Conservation (phyloP, 1,140 invertebrate species). For the Lepidurus packardi region DNA sequence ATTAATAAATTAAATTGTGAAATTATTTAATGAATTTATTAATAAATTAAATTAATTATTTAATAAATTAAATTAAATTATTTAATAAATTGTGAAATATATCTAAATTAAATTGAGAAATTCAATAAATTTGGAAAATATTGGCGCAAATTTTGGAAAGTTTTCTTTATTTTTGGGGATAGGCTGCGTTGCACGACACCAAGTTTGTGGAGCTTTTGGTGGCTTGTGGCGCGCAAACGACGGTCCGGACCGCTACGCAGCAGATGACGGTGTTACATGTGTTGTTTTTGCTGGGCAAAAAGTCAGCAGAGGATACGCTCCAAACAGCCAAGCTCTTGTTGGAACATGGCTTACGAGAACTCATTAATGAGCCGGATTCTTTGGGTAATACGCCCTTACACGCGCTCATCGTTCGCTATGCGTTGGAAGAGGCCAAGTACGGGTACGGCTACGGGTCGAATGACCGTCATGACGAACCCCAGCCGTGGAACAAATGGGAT, state of each 20-base stretch:
- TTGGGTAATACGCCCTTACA: conserved; percentile 57
- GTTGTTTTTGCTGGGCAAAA: conserved; percentile 54
- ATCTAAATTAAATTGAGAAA: too few species aligned
- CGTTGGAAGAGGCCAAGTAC: conserved; percentile 62
- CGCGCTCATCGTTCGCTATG: conserved; percentile 63
- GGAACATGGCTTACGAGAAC: conserved; percentile 55
- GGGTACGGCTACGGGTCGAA: conserved; percentile 49
- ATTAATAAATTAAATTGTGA: too few species aligned
- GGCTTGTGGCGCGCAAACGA: conserved; percentile 57
- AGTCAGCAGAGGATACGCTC: conserved; percentile 63
- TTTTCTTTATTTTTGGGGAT: not conserved
- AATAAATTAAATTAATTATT: not conserved
- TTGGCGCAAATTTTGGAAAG: not conserved
- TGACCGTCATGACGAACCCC: conserved; percentile 37
- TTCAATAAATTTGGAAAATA: not conserved
- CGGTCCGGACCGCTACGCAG: conserved; percentile 62
- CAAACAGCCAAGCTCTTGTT: conserved; percentile 58
- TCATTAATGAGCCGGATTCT: conserved; percentile 66
- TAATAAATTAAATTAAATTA: not conserved
- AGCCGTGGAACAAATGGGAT: conserved; percentile 64
- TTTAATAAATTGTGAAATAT: too few species aligned
- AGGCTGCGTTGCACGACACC: conserved; percentile 56
- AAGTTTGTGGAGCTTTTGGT: conserved; percentile 62
- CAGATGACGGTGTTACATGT: conserved; percentile 66
- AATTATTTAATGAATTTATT: not conserved